Evolutionary conservation across 2,113 vertebrate genomes (phyloP).

Genomic region (Coreoperca whiteheadi): DNA sequence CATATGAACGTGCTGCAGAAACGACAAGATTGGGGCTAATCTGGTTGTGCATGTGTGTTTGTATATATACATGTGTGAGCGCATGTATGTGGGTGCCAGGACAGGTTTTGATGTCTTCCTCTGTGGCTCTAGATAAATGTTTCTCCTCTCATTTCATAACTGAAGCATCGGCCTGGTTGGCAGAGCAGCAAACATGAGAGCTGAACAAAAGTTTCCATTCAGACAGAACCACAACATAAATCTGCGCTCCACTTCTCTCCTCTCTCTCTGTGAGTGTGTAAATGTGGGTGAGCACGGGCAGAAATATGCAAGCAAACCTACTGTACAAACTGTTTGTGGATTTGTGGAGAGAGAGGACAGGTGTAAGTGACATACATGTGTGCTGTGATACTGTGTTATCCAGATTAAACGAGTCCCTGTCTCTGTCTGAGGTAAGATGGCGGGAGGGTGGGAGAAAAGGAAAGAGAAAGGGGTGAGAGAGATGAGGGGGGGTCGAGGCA

Average conservation of each 20-base stretch:
- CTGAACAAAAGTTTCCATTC: constrained; percentile 82
- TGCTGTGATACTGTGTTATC: neutral
- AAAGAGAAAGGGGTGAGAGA: constrained; percentile 36
- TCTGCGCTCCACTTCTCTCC: constrained; percentile 50
- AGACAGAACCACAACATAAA: constrained; percentile 68
- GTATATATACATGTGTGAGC: constrained; percentile 19
- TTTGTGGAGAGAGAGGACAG: constrained; percentile 37
- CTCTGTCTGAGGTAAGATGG: constrained; percentile 30
- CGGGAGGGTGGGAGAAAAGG: constrained; percentile 29
- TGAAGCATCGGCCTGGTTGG: constrained; percentile 59
- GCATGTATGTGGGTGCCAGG: constrained; percentile 41
- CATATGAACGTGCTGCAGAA: neutral
- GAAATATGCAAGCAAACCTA: constrained; percentile 43
- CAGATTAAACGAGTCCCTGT: constrained; percentile 33
- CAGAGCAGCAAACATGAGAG: constrained; percentile 60
- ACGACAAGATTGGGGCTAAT: constrained; percentile 9
- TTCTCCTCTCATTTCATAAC: constrained; percentile 62
- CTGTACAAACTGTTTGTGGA: constrained; percentile 28
- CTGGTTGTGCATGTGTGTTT: constrained; percentile 32
- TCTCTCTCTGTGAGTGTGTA: constrained; percentile 18
- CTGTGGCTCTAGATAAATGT: constrained; percentile 65
- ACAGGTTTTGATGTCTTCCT: constrained; percentile 56
- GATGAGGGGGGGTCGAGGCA: neutral
- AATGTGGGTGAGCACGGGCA: constrained; percentile 34
- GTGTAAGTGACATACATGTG: constrained; percentile 21